Conservation (phyloP, 2,797 vertebrate genomes). For the Cossypha caffra region DNA sequence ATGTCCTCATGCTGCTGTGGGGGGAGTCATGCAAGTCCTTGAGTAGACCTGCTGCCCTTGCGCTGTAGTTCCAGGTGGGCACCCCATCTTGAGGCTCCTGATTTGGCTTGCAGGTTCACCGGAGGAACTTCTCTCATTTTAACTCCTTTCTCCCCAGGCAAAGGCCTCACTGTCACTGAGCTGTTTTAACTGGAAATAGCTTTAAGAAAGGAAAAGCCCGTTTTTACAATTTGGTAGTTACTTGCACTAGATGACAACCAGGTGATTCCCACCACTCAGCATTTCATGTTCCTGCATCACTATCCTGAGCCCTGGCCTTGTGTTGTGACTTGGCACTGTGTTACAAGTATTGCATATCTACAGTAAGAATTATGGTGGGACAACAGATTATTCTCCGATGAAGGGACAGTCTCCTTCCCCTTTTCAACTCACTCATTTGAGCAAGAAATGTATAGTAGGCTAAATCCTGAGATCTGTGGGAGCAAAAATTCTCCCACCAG, state of each 20-base stretch:
- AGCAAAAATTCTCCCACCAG: background rate
- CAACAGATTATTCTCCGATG: background rate
- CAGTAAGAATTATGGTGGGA: background rate
- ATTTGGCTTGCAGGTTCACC: background rate
- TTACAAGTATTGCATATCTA: background rate
- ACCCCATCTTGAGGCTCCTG: background rate
- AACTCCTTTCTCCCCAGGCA: background rate
- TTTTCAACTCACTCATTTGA: background rate
- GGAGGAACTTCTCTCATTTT: background rate
- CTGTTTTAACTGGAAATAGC: slow-evolving; percentile 1
- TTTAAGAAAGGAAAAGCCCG: background rate
- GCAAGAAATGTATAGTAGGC: background rate
- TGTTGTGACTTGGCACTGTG: slow-evolving; percentile 16
- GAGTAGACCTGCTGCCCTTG: background rate
- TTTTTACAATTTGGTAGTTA: slow-evolving; percentile 13
- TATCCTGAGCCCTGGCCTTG: slow-evolving; percentile 34
- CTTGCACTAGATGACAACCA: slow-evolving; percentile 19
- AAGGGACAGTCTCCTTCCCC: background rate
- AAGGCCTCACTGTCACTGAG: background rate
- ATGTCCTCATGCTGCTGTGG: background rate
- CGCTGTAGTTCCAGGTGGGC: background rate
- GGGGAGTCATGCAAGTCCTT: background rate
- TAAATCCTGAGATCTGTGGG: background rate
- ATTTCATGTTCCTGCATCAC: slow-evolving; percentile 12
- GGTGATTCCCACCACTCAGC: background rate